Evolutionary conservation across 2,797 vertebrate genomes (phyloP), one percentile per base, ranked within the genome.

Genomic region (Salmo trutta): DNA sequence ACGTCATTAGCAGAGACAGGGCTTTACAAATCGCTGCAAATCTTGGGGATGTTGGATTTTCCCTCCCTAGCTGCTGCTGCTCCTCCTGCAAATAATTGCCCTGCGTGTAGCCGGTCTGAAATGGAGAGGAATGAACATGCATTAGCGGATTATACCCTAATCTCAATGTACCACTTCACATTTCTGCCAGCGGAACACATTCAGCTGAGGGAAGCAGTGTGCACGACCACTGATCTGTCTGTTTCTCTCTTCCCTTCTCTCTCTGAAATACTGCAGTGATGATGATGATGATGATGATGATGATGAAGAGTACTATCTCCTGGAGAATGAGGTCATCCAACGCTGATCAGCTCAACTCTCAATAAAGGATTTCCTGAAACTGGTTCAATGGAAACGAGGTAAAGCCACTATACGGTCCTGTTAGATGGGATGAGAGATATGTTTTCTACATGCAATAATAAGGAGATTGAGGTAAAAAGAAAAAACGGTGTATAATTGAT

Each of bases 91-190:
- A 27, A 77, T 84, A 83, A 86, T 84, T 83, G 81, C 74, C 72
- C 78, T 64, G 65, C 71, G 66, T 79, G 81, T 77, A 82, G 78
- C 76, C 69, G 75, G 36, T 68, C 76, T 75, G 47, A 65, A 81
- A 78, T 79, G 74, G 62, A 81, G 73, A 78, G 54, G 67, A 85
- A 83, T 77, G 79, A 85, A 82, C 71, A 78, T 77, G 80, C 77
- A 82, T 86, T 86, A 85, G 77, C 51, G 73, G 85, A 85, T 92
- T 88, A 90, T 62, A 24, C 68, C 68, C 62, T 85, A 89, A 91
- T 87, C 88, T 84, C 77, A 77, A 79, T 84, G 79, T 87, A 81
- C 81, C 77, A 33, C 79, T 68, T 75, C 71, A 69, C 71, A 73
- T 83, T 89, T 80, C 73, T 86, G 75, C 24, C 74, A 65, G 79